Base-by-base conservation (phyloP, 2,113 vertebrate species). In the Oriolus oriolus region DNA sequence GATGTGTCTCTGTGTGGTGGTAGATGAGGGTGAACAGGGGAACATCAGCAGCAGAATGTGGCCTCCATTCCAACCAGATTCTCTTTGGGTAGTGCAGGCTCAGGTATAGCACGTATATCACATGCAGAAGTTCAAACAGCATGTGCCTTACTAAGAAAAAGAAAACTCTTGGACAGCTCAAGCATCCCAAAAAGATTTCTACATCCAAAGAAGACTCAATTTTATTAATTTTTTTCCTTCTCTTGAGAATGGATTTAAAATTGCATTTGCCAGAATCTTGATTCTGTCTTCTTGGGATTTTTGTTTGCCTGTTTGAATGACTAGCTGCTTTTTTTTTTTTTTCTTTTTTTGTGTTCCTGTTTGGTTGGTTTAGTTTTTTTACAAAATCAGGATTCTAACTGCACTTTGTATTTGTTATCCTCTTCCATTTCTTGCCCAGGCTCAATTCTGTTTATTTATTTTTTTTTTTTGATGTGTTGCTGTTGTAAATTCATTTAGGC, bases 81-180 rank as follows among this genome's bases (percentile, higher is more conserved):
- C 10, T 42, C 31, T 78, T 31, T 66, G 28, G 6, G 26, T 61
- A 26, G 7, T 18, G 13, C 30, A 41, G 26, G 44, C 35, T 54
- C 13, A 35, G 20, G 8, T 84, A 3, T 6, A 52, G 30, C 16
- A 22, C 0, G 0, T 60, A 0, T 45, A 11, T 75, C 57, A 21
- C 5, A 35, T 35, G 11, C 14, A 83, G 66, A 74, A 75, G 28
- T 47, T 76, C 1, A 10, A 59, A 68, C 23, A 74, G 11, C 9
- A 26, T 4, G 4, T 65, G 44, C 12, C 20, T 86, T 76, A 79
- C n/a, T 22, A 88, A 66, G 47, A 54, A 75, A 19, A 66, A 41
- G 8, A 56, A 59, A 84, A 30, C 6, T 19, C 24, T 64, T n/a
- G 31, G 19, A 14, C 22, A 65, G 19, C 20, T 84, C 30, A 87